Base-by-base conservation (phyloP, 2,888 invertebrate genomes). In the Macrostomum cliftonense region DNA sequence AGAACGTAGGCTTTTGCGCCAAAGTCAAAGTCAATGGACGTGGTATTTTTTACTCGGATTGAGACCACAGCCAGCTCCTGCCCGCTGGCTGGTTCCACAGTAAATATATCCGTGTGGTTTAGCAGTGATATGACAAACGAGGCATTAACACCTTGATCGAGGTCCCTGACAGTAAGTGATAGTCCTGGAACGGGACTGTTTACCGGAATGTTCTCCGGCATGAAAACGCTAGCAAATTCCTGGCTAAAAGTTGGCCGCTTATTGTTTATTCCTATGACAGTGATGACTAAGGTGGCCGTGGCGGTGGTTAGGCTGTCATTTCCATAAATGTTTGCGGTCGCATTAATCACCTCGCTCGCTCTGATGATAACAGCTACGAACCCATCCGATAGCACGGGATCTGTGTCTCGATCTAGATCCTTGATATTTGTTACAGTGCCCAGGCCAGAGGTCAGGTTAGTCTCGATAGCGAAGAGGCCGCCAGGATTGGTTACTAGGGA, bases 41-140 rank as follows among this genome's bases (percentile, higher is more conserved):
- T 74, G 0, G 85, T 77, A 64, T 88, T 80, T 66, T 80, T 83
- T 0, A 93, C 86, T 57, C 83, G 75, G 52, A 93, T 80, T 53
- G 84, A 75, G 66, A 89, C 89, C 2, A 83, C 82, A 0, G 86
- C 87, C 68, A 87, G 86, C 63, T 89, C 88, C 45, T 84, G 81
- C 1, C 83, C 87, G 63, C 80, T 77, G 17, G 78, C 78, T 1
- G 89, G 89, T 1, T 82, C 82, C 4, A 91, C 80, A 60, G 86
- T 86, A 64, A 93, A 91, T 1, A 83, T 77, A 17, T 53, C 54
- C 57, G 78, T 84, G 81, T 47, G 85, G 82, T 54, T 81, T 69
- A 39, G 78, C 78, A 65, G 80, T 78, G 43, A 80, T 39, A 84
- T 73, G 61, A 87, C 85, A 46, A 81, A 82, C 13, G 88, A 75